These are phyloP conservation scores for Bugula neritina DNA, from an alignment of 2,888 invertebrate species.

Conservation along the genomic window DNA sequence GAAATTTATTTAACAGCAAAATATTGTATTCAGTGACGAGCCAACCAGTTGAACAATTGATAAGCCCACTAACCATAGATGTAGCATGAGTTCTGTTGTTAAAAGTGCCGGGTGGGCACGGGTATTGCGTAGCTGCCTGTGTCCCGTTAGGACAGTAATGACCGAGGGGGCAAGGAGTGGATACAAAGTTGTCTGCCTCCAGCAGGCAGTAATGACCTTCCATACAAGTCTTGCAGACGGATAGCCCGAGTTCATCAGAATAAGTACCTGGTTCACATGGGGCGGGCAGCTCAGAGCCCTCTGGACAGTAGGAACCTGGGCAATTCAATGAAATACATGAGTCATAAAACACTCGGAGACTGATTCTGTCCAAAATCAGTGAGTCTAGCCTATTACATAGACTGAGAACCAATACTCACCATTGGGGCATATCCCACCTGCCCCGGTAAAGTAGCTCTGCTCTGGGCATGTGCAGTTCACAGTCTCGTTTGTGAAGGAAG, in stretches of 20 bases:
- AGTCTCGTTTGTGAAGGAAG: slow-evolving; percentile 36
- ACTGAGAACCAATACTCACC: slow-evolving; percentile 1
- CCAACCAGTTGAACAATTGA: too few relatives aligned
- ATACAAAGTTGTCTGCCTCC: slow-evolving; percentile 35
- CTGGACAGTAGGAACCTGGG: slow-evolving; percentile 42
- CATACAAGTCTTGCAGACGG: slow-evolving; percentile 35
- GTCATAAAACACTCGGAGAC: too few relatives aligned
- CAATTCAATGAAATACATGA: too few relatives aligned
- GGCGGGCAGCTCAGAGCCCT: slow-evolving; percentile 34
- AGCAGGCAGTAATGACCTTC: slow-evolving; percentile 38
- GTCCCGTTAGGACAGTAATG: slow-evolving; percentile 48
- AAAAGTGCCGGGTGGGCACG: slow-evolving; percentile 45
- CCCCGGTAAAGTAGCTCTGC: slow-evolving; percentile 38
- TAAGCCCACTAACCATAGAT: slow-evolving; percentile 25
- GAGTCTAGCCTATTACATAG: too few relatives aligned
- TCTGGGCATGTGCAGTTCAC: slow-evolving; percentile 37
- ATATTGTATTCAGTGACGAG: too few relatives aligned
- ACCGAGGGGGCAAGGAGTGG: slow-evolving; percentile 39
- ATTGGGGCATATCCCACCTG: slow-evolving; percentile 43
- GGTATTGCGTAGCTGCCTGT: slow-evolving; percentile 37
- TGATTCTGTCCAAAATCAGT: too few relatives aligned
- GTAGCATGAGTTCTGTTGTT: slow-evolving; percentile 37
- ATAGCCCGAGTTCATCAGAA: slow-evolving; percentile 34
- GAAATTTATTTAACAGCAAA: too few relatives aligned
- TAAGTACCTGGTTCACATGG: slow-evolving; percentile 37